phyloP scores from a whole-genome alignment of 2,888 invertebrate species.

The Leptinotarsa rubiginosa region DNA sequence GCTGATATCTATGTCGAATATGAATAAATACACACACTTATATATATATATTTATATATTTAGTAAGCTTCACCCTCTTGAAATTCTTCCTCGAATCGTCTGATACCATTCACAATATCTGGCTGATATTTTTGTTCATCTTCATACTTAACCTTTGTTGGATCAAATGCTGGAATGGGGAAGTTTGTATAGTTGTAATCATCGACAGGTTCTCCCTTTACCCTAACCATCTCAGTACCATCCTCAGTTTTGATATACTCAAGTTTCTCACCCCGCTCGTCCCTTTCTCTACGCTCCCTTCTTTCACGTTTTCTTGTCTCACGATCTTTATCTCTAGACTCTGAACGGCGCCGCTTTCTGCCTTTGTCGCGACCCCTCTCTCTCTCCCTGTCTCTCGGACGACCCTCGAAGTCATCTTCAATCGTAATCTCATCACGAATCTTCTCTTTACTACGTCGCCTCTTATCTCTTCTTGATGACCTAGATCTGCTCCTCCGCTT shows the following conservation, averaged over 20 bases:
- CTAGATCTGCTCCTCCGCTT: slow-evolving; percentile 65
- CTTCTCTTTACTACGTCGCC: slow-evolving; percentile 68
- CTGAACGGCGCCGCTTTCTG: slow-evolving; percentile 68
- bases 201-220: slow-evolving; percentile 87
- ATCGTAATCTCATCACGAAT: slow-evolving; percentile 66
- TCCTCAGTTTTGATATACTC: slow-evolving; percentile 70
- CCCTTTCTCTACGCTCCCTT: slow-evolving; percentile 70
- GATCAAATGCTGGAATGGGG: slow-evolving; percentile 71
- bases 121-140: slow-evolving; percentile 82
- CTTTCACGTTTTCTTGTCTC: slow-evolving; percentile 75
- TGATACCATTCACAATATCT: slow-evolving; percentile 66
- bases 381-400: slow-evolving; percentile 64
- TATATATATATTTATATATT: slow-evolving; percentile 12
- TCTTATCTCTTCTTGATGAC: slow-evolving; percentile 70
- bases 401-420: slow-evolving; percentile 65
- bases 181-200: slow-evolving; percentile 80
- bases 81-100: slow-evolving; percentile 63
- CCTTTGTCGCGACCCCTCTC: slow-evolving; percentile 73
- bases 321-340: slow-evolving; percentile 68
- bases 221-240: slow-evolving; percentile 76
- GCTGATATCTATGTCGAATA: slow-evolving; percentile 2
- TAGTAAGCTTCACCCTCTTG: slow-evolving; percentile 67
- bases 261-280: slow-evolving; percentile 67
- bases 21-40: not conserved
- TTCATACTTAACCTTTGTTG: slow-evolving; percentile 77